These are phyloP conservation scores for Notodonta ziczac DNA, from an alignment of 2,888 invertebrate genomes.

Conservation along the genomic window DNA sequence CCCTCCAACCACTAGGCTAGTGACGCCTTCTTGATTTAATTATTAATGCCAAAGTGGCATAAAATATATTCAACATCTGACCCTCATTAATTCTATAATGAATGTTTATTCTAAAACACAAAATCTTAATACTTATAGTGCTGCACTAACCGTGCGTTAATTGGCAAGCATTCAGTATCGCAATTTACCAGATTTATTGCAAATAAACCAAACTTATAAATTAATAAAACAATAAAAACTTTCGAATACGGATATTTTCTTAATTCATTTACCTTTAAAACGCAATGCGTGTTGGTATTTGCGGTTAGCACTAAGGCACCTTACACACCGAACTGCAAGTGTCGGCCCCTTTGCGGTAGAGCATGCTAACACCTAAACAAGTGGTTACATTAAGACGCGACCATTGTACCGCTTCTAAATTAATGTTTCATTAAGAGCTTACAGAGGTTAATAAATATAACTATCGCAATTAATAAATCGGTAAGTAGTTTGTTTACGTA, in stretches of 20 bases:
- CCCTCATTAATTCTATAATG: too few relatives aligned
- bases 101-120: too few relatives aligned
- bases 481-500: too few relatives aligned
- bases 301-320: background rate
- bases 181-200: background rate
- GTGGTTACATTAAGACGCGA: background rate
- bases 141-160: background rate
- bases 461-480: too few relatives aligned
- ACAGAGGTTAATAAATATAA: too few relatives aligned
- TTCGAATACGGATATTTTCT: background rate
- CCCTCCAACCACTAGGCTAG: too few relatives aligned
- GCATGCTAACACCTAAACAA: background rate
- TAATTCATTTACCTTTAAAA: background rate
- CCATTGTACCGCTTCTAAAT: background rate
- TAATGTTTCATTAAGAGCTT: background rate
- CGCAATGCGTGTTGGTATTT: background rate
- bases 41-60: too few relatives aligned
- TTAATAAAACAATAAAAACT: background rate
- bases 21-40: constrained; percentile 24
- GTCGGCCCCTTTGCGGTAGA: background rate
- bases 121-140: too few relatives aligned
- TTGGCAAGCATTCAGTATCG: background rate
- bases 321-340: background rate
- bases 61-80: too few relatives aligned
- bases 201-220: background rate